Evolutionary conservation across 92 coral and sea anemone species (phyloP).

Genomic region (Porites rus): DNA sequence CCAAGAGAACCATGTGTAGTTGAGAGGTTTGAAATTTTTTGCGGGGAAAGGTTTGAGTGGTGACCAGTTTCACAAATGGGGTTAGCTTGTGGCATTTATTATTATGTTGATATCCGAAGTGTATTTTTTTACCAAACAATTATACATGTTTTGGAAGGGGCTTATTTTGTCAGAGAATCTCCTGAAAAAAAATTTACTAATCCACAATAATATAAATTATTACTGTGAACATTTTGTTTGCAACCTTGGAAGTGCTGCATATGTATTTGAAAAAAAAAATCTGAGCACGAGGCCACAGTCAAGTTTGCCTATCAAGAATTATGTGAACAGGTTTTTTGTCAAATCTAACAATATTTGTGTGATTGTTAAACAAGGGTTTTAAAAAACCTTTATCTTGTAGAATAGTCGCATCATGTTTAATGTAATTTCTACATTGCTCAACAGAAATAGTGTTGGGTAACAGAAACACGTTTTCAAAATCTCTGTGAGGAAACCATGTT

Average conservation of each 20-base stretch:
- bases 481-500: not conserved
- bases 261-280: no score
- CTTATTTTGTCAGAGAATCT: slow-evolving; percentile 36
- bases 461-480: slow-evolving; percentile 9
- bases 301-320: no score
- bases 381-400: not conserved
- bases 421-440: not conserved
- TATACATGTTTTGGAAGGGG: not conserved
- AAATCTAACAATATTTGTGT: no score
- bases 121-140: slow-evolving; percentile 7
- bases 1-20: no score
- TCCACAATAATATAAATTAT: not conserved
- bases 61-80: no score
- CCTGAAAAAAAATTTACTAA: not conserved
- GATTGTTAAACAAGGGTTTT: not conserved
- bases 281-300: no score
- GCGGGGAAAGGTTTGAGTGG: no score
- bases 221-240: not conserved
- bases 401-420: not conserved
- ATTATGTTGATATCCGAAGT: slow-evolving; percentile 5
- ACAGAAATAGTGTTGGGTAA: not conserved
- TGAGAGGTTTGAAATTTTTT: no score
- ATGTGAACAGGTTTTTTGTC: no score
- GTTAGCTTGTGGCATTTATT: not conserved
- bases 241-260: no score